A percentile compares a stretch with the other conserved stretches of the same genome.
Evolutionary conservation across 1,140 invertebrate species (phyloP).

Genomic region (Tribolium madens): DNA sequence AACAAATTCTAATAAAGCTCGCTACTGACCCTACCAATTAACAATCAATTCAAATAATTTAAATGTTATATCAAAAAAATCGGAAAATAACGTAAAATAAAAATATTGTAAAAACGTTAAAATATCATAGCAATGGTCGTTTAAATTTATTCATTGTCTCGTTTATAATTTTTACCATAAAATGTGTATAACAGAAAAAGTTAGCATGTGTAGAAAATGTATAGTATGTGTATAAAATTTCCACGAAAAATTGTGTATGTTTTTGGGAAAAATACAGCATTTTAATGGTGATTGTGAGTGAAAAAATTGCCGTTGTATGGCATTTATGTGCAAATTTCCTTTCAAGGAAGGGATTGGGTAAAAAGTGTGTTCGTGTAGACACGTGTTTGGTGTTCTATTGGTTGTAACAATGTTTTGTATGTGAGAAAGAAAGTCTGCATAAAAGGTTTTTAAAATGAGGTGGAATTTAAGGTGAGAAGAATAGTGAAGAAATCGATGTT

Average conservation of each 20-base stretch:
- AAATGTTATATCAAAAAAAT: too few relatives aligned
- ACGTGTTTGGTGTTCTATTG: conserved; percentile 9
- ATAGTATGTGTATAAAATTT: too few relatives aligned
- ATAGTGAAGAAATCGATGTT: conserved; percentile 29
- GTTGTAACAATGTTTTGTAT: conserved; percentile 22
- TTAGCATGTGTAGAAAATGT: too few relatives aligned
- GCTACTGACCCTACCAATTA: not conserved
- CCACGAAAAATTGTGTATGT: too few relatives aligned
- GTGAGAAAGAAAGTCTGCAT: conserved; percentile 26
- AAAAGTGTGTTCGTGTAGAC: conserved; percentile 6
- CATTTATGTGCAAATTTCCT: conserved; percentile 19
- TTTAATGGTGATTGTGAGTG: too few relatives aligned
- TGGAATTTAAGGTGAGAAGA: conserved; percentile 25
- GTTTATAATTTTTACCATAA: too few relatives aligned
- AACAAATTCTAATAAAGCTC: not conserved
- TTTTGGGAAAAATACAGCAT: too few relatives aligned
- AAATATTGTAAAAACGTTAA: too few relatives aligned
- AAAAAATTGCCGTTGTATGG: not conserved
- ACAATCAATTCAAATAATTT: not conserved
- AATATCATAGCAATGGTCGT: too few relatives aligned
- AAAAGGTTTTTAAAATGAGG: conserved; percentile 32
- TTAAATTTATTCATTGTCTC: too few relatives aligned
- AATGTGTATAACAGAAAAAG: too few relatives aligned
- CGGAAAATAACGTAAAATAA: too few relatives aligned
- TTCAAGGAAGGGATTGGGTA: conserved; percentile 6